Conservation (phyloP, 2,888 invertebrate species). For the Charanyca ferruginea region DNA sequence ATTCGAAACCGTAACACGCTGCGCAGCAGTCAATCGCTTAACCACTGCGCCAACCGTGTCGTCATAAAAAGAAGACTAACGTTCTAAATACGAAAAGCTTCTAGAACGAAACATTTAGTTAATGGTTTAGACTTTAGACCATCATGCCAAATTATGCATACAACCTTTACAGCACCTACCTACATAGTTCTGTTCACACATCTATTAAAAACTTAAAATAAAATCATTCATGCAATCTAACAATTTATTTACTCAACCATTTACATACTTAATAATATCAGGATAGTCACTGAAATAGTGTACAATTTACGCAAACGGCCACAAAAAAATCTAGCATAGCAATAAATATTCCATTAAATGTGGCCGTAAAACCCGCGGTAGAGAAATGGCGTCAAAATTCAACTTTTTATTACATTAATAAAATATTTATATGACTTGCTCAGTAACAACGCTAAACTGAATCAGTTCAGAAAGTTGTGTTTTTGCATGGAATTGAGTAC, state of each 20-base stretch:
- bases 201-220: no score
- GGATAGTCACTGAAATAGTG: constrained; percentile 30
- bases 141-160: no score
- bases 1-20: no score
- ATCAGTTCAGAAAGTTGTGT: background rate
- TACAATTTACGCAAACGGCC: constrained; percentile 52
- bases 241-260: constrained; percentile 9
- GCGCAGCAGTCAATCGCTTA: no score
- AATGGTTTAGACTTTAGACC: no score
- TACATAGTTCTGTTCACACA: no score
- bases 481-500: background rate
- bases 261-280: background rate
- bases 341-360: constrained; percentile 72
- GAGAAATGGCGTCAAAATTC: constrained; percentile 76
- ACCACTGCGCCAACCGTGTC: no score
- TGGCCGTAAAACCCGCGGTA: constrained; percentile 69
- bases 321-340: constrained; percentile 61
- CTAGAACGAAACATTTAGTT: no score
- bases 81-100: no score
- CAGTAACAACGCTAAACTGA: constrained; percentile 1
- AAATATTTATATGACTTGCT: constrained; percentile 52
- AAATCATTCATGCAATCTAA: no score
- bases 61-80: no score
- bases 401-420: constrained; percentile 69
- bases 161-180: no score